phyloP scores from a whole-genome alignment of 2,113 vertebrate genomes.

The Datnioides undecimradiatus region DNA sequence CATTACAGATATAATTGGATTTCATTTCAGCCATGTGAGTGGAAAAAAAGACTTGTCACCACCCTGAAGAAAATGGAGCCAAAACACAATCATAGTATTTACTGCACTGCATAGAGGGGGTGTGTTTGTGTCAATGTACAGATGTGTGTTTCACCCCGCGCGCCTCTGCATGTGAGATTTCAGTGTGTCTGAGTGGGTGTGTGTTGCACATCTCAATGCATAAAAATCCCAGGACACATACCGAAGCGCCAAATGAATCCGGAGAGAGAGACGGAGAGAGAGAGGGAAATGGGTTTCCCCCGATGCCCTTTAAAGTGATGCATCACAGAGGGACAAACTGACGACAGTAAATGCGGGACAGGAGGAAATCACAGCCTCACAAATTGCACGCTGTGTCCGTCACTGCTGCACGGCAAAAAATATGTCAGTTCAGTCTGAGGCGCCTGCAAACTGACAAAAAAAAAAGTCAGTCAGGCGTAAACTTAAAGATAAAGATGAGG shows the following conservation, averaged over 20 bases:
- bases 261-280: conserved; percentile 29
- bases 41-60: conserved; percentile 72
- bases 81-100: conserved; percentile 73
- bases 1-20: conserved; percentile 81
- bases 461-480: neutral
- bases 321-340: conserved; percentile 39
- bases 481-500: neutral
- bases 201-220: conserved; percentile 37
- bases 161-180: neutral
- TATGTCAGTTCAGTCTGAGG: neutral
- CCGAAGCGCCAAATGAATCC: conserved; percentile 58
- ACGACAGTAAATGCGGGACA: conserved; percentile 35
- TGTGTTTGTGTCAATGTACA: conserved; percentile 34
- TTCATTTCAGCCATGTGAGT: conserved; percentile 80
- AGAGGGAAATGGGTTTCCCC: conserved; percentile 47
- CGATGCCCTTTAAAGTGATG: conserved; percentile 45
- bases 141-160: conserved; percentile 19
- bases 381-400: conserved; percentile 23
- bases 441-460: neutral
- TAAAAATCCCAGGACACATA: conserved; percentile 56
- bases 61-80: conserved; percentile 66
- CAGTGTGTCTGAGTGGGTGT: conserved; percentile 18
- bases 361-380: neutral
- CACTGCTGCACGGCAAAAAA: conserved; percentile 5
- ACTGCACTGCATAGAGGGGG: conserved; percentile 41